Conservation (phyloP, 30 jellyfish, hydroid and myxozoan species). For the Cassiopea xamachana region DNA sequence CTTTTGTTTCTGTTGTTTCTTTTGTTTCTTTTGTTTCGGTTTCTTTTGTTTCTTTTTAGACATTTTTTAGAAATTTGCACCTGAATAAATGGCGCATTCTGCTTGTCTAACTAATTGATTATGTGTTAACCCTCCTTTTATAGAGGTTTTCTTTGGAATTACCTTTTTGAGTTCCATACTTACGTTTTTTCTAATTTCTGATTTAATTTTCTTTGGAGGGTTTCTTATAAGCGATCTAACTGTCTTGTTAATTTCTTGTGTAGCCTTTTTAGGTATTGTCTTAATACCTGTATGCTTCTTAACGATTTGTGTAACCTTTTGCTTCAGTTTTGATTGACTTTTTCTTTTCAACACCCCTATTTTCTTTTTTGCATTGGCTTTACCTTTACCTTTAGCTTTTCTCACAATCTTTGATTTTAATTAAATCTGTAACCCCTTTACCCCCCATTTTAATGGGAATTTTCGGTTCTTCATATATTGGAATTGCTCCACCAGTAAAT, state of each 20-base stretch:
- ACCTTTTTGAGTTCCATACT: neutral
- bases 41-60: too few species aligned
- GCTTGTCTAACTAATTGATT: slow-evolving; percentile 1
- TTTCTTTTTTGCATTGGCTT: neutral
- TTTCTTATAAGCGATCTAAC: neutral
- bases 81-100: neutral
- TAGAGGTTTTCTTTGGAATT: neutral
- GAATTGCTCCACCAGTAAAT: neutral
- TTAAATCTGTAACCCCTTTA: neutral
- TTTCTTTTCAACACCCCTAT: neutral
- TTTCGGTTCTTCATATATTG: neutral
- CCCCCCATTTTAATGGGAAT: neutral
- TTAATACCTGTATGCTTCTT: neutral
- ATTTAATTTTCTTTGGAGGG: neutral
- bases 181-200: neutral
- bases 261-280: neutral
- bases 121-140: neutral
- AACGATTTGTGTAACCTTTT: neutral
- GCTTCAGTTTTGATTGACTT: neutral
- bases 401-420: neutral
- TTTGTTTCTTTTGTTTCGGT: neutral
- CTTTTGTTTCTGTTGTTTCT: neutral
- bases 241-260: neutral
- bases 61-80: neutral
- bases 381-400: neutral